Percentiles rank a stretch among this genome's conserved stretches.
Evolutionary conservation across 2,797 vertebrate genomes (phyloP).

Genomic region (Coregonus suidteri): DNA sequence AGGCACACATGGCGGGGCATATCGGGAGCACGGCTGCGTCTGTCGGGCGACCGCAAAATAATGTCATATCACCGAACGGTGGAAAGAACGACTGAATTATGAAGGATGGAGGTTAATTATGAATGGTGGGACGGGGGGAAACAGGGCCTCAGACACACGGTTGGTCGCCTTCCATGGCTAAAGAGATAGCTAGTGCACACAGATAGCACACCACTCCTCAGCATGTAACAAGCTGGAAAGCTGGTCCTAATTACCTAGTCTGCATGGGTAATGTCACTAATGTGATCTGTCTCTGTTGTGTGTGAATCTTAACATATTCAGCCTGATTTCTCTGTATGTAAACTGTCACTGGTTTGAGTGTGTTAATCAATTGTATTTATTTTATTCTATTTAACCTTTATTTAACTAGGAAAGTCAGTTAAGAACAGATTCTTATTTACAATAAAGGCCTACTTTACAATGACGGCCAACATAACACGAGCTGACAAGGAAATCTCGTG

Average conservation of each 20-base stretch:
- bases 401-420: too few relatives aligned
- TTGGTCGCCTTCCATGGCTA: constrained; percentile 39
- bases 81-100: constrained; percentile 76
- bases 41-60: constrained; percentile 60
- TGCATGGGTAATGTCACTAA: constrained; percentile 33
- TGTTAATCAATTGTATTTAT: too few relatives aligned
- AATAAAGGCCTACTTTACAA: too few relatives aligned
- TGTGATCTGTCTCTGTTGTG: constrained; percentile 45
- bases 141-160: constrained; percentile 63
- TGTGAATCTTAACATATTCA: constrained; percentile 42
- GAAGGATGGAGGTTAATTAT: constrained; percentile 75
- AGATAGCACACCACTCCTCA: neutral
- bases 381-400: too few relatives aligned
- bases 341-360: constrained; percentile 41
- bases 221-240: constrained; percentile 33
- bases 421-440: too few relatives aligned
- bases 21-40: constrained; percentile 24
- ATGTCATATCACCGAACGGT: constrained; percentile 74
- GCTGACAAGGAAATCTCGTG: too few relatives aligned
- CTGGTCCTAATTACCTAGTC: constrained; percentile 63
- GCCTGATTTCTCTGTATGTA: constrained; percentile 46
- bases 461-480: too few relatives aligned
- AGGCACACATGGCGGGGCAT: constrained; percentile 38
- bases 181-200: constrained; percentile 31
- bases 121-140: constrained; percentile 63